Conservation (phyloP, 2,113 vertebrate species). For the Lophius piscatorius region DNA sequence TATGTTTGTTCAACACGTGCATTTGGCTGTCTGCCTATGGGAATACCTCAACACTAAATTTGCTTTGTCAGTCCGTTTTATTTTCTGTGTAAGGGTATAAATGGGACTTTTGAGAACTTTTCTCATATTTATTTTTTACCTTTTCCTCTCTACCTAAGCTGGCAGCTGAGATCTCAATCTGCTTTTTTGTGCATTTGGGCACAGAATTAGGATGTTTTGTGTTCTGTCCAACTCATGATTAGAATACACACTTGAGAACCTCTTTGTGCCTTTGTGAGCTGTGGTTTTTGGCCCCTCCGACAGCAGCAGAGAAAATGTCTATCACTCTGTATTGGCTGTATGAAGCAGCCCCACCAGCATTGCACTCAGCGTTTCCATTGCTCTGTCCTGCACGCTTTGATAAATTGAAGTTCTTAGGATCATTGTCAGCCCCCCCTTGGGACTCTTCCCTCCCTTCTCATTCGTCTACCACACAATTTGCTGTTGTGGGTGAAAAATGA, state of each 20-base stretch:
- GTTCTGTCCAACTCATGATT: conserved; percentile 50
- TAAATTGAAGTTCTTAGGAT: conserved; percentile 72
- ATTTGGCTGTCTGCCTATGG: no score
- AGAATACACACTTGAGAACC: conserved; percentile 39
- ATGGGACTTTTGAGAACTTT: not conserved
- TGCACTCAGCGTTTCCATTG: conserved; percentile 65
- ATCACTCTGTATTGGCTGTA: conserved; percentile 31
- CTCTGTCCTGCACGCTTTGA: conserved; percentile 60
- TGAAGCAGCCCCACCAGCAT: conserved; percentile 35
- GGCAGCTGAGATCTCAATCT: conserved; percentile 45
- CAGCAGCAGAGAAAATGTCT: conserved; percentile 42
- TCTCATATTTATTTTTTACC: not conserved
- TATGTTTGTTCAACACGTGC: no score
- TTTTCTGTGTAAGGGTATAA: not conserved
- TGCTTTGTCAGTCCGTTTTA: conserved; percentile 5
- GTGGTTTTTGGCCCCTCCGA: conserved; percentile 33
- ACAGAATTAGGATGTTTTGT: conserved; percentile 46
- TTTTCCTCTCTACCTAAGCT: conserved; percentile 34
- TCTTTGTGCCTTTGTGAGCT: conserved; percentile 43
- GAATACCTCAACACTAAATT: no score
- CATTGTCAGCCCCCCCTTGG: conserved; percentile 62
- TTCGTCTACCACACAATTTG: conserved; percentile 55
- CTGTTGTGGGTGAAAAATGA: conserved; percentile 71
- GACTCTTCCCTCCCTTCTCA: conserved; percentile 64
- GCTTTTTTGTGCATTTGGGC: conserved; percentile 50